A percentile compares a stretch with the other conserved stretches of the same genome.
phyloP scores from a whole-genome alignment of 2,113 vertebrate genomes.

The Dermatemys mawii region DNA sequence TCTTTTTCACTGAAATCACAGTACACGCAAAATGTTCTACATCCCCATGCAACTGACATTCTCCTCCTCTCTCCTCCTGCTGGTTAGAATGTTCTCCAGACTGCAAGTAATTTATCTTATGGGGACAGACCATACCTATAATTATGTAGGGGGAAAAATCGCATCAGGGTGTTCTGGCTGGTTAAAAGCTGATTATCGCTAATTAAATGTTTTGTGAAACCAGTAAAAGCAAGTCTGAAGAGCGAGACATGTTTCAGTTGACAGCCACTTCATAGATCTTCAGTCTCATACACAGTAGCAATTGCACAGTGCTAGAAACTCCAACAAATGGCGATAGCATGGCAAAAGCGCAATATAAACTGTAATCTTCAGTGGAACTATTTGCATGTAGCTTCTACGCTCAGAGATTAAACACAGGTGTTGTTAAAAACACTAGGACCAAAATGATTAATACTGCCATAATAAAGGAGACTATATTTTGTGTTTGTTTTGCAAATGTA shows the following conservation, averaged over 20 bases:
- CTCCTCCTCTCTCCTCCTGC: conserved; percentile 8
- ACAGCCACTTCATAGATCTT: conserved; percentile 49
- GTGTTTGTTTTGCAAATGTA: not conserved
- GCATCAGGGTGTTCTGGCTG: conserved; percentile 50
- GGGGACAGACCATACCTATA: conserved; percentile 36
- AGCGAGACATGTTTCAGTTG: conserved; percentile 45
- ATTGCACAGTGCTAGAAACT: not conserved
- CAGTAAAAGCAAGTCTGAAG: conserved; percentile 33
- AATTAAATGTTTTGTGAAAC: conserved; percentile 67
- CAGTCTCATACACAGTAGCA: not conserved
- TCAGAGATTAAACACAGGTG: not conserved
- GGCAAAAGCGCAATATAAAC: not conserved
- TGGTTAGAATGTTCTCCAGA: conserved; percentile 39
- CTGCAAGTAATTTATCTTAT: conserved; percentile 55
- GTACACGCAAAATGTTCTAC: not conserved
- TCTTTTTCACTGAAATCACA: conserved; percentile 10
- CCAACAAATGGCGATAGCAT: fast-evolving
- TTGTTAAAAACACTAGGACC: not conserved
- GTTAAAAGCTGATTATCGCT: conserved; percentile 56
- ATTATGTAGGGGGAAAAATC: not conserved
- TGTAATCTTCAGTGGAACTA: not conserved
- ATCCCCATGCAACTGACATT: not conserved
- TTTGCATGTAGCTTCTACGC: not conserved
- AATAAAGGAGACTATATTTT: not conserved
- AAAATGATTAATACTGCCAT: not conserved